phyloP scores from a whole-genome alignment of 2,888 invertebrate genomes.

The Pristionchus maxplancki region DNA sequence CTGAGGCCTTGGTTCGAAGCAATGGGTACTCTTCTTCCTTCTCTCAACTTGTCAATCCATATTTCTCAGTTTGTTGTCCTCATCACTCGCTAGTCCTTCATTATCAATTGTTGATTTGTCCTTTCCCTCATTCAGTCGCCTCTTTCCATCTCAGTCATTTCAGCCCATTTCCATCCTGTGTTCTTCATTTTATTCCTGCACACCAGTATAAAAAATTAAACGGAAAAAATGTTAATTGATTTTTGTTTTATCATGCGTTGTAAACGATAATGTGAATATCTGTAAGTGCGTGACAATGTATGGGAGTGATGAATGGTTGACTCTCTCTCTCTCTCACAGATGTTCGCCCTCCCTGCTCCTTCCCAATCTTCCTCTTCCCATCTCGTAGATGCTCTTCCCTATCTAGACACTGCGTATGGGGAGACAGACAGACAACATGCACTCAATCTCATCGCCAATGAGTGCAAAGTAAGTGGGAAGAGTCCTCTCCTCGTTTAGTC shows the following conservation, averaged over 20 bases:
- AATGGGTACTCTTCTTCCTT: slow-evolving; percentile 8
- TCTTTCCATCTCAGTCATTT: slow-evolving; percentile 10
- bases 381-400: slow-evolving; percentile 71
- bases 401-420: slow-evolving; percentile 72
- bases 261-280: background rate
- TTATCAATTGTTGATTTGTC: background rate
- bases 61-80: background rate
- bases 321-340: background rate
- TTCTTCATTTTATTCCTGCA: slow-evolving; percentile 1
- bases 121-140: slow-evolving; percentile 8
- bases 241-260: background rate
- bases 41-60: slow-evolving; percentile 12
- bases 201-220: background rate
- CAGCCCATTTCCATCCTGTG: background rate
- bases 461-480: slow-evolving; percentile 85
- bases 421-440: slow-evolving; percentile 82
- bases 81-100: slow-evolving; percentile 28
- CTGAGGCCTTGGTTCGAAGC: background rate
- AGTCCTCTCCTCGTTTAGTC: no score
- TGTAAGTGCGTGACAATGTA: background rate
- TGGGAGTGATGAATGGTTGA: background rate
- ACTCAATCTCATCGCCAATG: slow-evolving; percentile 96
- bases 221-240: background rate
- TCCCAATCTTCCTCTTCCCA: slow-evolving; percentile 1
- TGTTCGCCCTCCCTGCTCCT: slow-evolving; percentile 12